These are phyloP conservation scores for Hipposideros larvatus DNA, from an alignment of 2,797 vertebrate species.

Conservation along the genomic window DNA sequence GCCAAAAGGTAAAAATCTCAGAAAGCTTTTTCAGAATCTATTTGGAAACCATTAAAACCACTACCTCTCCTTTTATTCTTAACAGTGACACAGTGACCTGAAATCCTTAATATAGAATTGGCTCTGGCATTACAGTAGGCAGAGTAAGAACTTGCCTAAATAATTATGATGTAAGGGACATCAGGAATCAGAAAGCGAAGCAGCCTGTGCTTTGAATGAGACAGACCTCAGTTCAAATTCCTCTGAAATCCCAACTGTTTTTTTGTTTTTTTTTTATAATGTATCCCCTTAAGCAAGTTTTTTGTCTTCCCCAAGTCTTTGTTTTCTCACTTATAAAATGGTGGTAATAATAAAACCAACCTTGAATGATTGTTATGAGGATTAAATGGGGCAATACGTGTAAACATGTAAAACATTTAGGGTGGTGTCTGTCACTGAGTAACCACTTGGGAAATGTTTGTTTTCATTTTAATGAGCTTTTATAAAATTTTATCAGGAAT, in stretches of 20 bases:
- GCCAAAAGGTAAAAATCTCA: conserved; percentile 27
- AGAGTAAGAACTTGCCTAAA: neutral
- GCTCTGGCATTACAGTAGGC: neutral
- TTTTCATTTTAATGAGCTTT: conserved; percentile 13
- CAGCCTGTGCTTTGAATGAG: neutral
- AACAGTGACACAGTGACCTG: neutral
- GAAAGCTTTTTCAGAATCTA: conserved; percentile 38
- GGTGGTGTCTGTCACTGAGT: neutral
- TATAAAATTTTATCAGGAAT: neutral
- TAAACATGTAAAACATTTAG: neutral
- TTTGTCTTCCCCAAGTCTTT: neutral
- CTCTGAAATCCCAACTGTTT: neutral
- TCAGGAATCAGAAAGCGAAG: neutral
- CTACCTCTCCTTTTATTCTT: neutral
- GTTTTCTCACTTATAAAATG: neutral
- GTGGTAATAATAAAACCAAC: neutral
- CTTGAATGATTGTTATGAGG: neutral
- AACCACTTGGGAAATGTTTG: neutral
- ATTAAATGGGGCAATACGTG: neutral
- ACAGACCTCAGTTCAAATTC: neutral
- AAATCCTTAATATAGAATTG: neutral
- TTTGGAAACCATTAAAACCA: conserved; percentile 62
- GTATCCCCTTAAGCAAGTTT: neutral
- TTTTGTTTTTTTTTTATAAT: no score
- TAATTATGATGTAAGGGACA: neutral